These are phyloP conservation scores for Pollenia griseotomentosa DNA, from an alignment of 2,888 invertebrate genomes.

Conservation along the genomic window DNA sequence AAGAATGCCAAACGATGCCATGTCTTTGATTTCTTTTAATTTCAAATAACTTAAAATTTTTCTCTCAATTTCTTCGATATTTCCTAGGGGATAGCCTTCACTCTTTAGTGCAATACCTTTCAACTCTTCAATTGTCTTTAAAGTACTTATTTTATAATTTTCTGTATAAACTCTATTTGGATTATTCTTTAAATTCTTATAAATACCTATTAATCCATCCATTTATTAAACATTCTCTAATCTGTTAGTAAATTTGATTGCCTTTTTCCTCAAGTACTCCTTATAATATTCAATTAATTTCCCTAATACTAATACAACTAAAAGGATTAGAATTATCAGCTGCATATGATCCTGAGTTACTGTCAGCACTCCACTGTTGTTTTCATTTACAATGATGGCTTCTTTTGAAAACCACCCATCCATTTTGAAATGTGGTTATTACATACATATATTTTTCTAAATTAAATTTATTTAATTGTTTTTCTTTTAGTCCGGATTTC, in stretches of 20 bases:
- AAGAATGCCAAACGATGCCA: too few relatives aligned
- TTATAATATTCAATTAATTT: constrained; percentile 13
- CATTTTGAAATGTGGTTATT: not conserved
- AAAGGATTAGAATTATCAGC: not conserved
- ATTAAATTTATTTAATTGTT: not conserved
- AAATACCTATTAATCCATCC: constrained; percentile 18
- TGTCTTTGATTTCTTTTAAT: too few relatives aligned
- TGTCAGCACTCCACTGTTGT: not conserved
- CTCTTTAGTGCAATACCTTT: too few relatives aligned
- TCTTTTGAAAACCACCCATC: constrained; percentile 12
- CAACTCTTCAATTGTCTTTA: not conserved
- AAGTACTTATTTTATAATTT: not conserved
- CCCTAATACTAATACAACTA: not conserved
- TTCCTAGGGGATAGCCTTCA: too few relatives aligned
- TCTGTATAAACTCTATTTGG: not conserved
- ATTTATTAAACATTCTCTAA: constrained; percentile 10
- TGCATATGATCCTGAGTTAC: constrained; percentile 8
- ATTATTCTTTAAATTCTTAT: constrained; percentile 5
- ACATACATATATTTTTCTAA: not conserved
- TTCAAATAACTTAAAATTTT: too few relatives aligned
- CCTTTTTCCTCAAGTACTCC: not conserved
- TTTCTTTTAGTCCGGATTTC: not conserved
- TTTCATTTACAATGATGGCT: constrained; percentile 4
- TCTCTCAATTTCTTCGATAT: too few relatives aligned
- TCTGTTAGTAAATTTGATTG: not conserved